Conservation (phyloP, 2,888 invertebrate genomes). For the Cephus sareptanus region DNA sequence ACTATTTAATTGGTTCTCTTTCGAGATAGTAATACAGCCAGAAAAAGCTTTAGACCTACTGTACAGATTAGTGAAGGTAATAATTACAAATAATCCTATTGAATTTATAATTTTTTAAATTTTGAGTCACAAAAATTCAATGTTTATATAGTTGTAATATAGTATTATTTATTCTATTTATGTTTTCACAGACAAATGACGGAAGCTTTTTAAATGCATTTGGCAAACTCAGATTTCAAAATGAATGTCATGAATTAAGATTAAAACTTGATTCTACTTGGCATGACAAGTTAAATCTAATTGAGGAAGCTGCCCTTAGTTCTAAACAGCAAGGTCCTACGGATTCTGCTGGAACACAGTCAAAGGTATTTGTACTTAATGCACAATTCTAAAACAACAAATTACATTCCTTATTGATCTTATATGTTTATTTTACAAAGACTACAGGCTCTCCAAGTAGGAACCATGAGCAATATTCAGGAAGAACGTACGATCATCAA, state of each 20-base stretch:
- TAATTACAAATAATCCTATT: not conserved
- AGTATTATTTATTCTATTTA: constrained; percentile 22
- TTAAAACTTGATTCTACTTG: constrained; percentile 39
- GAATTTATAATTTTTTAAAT: not conserved
- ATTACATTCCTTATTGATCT: not conserved
- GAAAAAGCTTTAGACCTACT: constrained; percentile 72
- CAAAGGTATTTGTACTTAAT: not conserved
- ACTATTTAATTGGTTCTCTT: constrained; percentile 74
- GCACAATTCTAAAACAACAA: not conserved
- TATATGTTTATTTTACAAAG: constrained; percentile 3
- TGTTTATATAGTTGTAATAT: constrained; percentile 17
- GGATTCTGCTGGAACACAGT: not conserved
- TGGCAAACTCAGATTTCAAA: constrained; percentile 47
- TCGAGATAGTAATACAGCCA: constrained; percentile 69
- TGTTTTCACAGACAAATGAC: constrained; percentile 34
- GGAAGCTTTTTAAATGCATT: constrained; percentile 44
- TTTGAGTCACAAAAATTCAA: constrained; percentile 10
- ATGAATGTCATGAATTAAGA: constrained; percentile 44
- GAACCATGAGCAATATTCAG: constrained; percentile 3
- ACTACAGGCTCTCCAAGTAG: not conserved
- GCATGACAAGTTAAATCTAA: constrained; percentile 45
- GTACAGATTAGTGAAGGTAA: constrained; percentile 70
- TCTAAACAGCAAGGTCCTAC: constrained; percentile 5
- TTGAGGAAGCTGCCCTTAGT: constrained; percentile 41
- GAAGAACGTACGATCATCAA: constrained; percentile 18